Evolutionary conservation across 2,888 invertebrate genomes (phyloP), one percentile per base, ranked within the genome.

Genomic region (Cloeon dipterum): DNA sequence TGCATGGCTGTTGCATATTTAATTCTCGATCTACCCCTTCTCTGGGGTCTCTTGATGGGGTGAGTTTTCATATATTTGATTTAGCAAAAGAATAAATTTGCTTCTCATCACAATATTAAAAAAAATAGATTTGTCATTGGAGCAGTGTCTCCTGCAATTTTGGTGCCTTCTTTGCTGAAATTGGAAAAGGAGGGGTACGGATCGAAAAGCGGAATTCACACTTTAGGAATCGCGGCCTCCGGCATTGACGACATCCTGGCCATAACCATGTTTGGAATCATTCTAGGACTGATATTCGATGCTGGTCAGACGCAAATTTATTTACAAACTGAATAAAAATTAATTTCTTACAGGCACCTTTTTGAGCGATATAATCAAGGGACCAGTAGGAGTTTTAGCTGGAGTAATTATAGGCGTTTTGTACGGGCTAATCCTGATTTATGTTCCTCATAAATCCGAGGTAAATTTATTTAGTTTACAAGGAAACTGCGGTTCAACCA

Each of bases 101-200:
- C 4, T 3, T 7, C 2, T 17, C 17, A 34, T 17, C 3, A 17
- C 35, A 13, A 11, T 20, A 4, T 14, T 33, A 17, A 10, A 20
- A 3, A 16, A 42, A 39, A 13, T 37, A 56, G 56, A 20, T 58
- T 56, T 45, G 50, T 56, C 2, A 41, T 58, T 18, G 59, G 61
- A 13, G 65, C 64, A 3, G 64, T 66, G 2, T 63, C 63, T 0
- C 63, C 65, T 4, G 65, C 66, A 5, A 63, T 66, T 32, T 59
- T 65, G 26, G 64, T 66, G 10, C 65, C 65, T 1, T 52, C 57
- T 18, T 52, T 66, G 48, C 48, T 66, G 17, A 43, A 46, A 20
- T 48, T 63, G 10, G 50, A 57, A 36, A 54, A 56, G 39, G 44
- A 49, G 35, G 56, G 58, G 3, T 56, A 55, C 39, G 63, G 64